These are phyloP conservation scores for Hecatera dysodea DNA, from an alignment of 2,888 invertebrate genomes.

Conservation along the genomic window DNA sequence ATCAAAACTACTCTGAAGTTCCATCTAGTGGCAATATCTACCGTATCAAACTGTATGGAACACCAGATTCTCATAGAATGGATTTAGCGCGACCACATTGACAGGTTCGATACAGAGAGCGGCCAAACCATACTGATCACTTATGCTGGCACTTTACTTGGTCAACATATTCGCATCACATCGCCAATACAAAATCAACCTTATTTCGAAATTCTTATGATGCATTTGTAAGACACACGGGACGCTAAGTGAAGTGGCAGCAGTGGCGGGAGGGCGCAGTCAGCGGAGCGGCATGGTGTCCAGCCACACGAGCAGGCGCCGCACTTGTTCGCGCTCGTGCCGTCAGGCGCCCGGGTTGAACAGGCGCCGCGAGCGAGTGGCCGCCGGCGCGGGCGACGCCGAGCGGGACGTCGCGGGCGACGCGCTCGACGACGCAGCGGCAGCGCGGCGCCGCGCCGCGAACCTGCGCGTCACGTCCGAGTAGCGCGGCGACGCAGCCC, in stretches of 20 bases:
- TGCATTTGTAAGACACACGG: too few relatives aligned
- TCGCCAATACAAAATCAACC: too few relatives aligned
- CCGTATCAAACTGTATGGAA: background rate
- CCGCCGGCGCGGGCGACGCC: background rate
- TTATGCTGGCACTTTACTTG: too few relatives aligned
- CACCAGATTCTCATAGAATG: background rate
- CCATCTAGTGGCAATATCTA: background rate
- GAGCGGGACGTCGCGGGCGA: background rate
- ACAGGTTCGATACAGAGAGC: too few relatives aligned
- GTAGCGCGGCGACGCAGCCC: slow-evolving; percentile 58
- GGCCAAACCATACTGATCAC: too few relatives aligned
- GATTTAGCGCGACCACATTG: background rate
- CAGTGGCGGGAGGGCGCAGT: too few relatives aligned
- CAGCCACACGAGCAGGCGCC: background rate
- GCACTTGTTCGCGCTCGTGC: background rate
- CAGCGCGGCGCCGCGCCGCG: slow-evolving; percentile 47
- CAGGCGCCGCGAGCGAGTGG: slow-evolving; percentile 25
- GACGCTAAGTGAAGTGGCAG: too few relatives aligned
- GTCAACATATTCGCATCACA: too few relatives aligned
- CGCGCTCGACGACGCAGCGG: background rate
- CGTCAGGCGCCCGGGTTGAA: slow-evolving; percentile 37
- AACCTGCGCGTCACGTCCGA: slow-evolving; percentile 68
- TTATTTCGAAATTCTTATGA: too few relatives aligned
- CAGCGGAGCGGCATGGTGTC: background rate
- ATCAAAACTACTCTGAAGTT: background rate